phyloP scores from a whole-genome alignment of 1,140 invertebrate species.

The Gonatopus flavifemur region DNA sequence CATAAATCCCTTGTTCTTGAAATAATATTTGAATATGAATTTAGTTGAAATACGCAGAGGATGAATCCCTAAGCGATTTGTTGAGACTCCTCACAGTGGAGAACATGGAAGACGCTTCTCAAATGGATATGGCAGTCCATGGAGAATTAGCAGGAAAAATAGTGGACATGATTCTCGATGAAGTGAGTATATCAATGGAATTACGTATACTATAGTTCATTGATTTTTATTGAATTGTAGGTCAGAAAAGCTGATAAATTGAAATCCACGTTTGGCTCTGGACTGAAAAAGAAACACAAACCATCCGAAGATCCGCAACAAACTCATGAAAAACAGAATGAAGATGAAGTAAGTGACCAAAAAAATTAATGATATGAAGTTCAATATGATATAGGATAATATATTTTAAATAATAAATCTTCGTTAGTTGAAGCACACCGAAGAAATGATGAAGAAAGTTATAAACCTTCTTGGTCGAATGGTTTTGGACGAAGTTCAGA shows the following conservation, averaged over 20 bases:
- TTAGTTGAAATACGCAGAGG: no score
- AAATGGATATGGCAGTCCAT: slow-evolving; percentile 33
- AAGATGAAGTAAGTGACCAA: slow-evolving; percentile 15
- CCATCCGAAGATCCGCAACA: no score
- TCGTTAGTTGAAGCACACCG: slow-evolving; percentile 32
- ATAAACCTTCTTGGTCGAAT: slow-evolving; percentile 32
- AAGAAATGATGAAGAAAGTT: slow-evolving; percentile 26
- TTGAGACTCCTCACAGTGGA: slow-evolving; percentile 27
- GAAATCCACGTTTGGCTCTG: slow-evolving; percentile 27
- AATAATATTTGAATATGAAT: no score
- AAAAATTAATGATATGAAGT: no score
- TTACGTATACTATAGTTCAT: no score
- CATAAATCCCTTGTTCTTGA: no score
- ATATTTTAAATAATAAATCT: no score
- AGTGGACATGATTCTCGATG: slow-evolving; percentile 40
- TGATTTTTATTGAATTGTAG: slow-evolving; percentile 9
- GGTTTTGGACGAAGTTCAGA: slow-evolving; percentile 30
- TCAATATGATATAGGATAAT: no score
- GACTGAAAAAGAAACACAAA: slow-evolving; percentile 27
- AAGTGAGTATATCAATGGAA: no score
- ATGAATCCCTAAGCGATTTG: slow-evolving; percentile 11
- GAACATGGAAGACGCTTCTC: slow-evolving; percentile 32
- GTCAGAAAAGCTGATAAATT: slow-evolving; percentile 28
- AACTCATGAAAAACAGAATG: slow-evolving; percentile 17
- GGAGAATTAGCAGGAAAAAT: slow-evolving; percentile 38